Conservation (phyloP, 2,797 vertebrate genomes). For the Notolepis coatsorum region DNA sequence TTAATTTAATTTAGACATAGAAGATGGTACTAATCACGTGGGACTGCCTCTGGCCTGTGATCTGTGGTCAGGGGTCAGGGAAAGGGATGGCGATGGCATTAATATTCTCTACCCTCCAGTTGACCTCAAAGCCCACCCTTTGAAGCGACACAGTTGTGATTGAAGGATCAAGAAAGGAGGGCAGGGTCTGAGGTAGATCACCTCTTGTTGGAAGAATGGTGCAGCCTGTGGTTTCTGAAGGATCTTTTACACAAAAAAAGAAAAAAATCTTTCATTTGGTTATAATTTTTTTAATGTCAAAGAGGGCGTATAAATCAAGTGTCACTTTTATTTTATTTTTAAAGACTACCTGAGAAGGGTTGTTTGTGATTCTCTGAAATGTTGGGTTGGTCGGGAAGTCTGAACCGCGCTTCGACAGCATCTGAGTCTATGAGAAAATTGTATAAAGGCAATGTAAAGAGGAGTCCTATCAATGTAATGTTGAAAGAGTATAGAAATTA, state of each 20-base stretch:
- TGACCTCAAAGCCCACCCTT: no score
- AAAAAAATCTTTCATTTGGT: conserved; percentile 11
- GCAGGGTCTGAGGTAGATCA: no score
- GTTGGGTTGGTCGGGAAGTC: not conserved
- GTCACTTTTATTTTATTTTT: conserved; percentile 17
- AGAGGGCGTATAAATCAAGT: conserved; percentile 8
- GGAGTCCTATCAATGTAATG: conserved; percentile 22
- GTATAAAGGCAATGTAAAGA: conserved; percentile 2
- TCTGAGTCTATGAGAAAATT: not conserved
- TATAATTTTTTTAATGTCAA: conserved; percentile 15
- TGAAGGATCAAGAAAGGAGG: no score
- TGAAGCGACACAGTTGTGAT: no score
- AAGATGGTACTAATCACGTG: not conserved
- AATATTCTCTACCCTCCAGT: not conserved
- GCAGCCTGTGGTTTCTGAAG: conserved; percentile 6
- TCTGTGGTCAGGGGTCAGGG: not conserved
- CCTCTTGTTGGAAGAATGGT: not conserved
- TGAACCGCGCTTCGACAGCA: not conserved
- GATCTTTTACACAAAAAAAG: conserved; percentile 8
- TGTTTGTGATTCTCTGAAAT: not conserved
- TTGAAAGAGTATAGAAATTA: conserved; percentile 7
- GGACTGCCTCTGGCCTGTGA: not conserved
- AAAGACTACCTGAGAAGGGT: not conserved
- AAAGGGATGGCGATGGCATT: not conserved
- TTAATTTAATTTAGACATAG: not conserved